Base-by-base conservation (phyloP, 2,797 vertebrate genomes). In the Coregonus ussuriensis region DNA sequence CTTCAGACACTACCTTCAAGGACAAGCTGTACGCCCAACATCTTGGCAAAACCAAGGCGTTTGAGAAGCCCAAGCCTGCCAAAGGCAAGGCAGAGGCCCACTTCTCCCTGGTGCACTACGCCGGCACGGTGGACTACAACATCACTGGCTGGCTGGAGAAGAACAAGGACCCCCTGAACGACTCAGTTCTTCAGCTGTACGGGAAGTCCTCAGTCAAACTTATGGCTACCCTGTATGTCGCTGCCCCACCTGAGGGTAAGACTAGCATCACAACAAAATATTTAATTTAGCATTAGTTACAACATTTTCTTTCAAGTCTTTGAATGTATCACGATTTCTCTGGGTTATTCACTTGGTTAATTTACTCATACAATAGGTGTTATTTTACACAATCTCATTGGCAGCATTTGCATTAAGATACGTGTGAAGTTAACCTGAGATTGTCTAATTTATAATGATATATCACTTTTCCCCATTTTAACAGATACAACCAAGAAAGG, bases 141-240 rank as follows among this genome's bases (percentile, higher is more conserved):
- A 93, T 96, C 74, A 1, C 66, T 2, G 95, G 95, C 14, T 96
- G 95, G 96, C 91, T 97, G 33, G 96, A 97, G 79, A 98, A 98
- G 90, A 98, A 97, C 89, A 97, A 97, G 86, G 97, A 97, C 71
- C 96, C 96, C 16, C 85, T 98, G 90, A 98, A 97, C 0, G 96
- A 97, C 16, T 96, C 96, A 0, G 92, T 97, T 56, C 47, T 98
- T 13, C 94, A 94, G 65, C 84, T 97, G 35, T 98, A 96, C 88
- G 95, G 94, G 84, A 96, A 96, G 56, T 95, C 95, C 15, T 83
- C 93, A 0, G 81, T 95, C 3, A 96, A 96, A 91, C 86, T 96
- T 71, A 54, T 54, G 53, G 53, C 53, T 5, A 54, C 53, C 53
- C 53, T 54, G 16, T 54, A 54, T 18, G 53, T 54, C 5, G 53